Percentiles rank a stretch among this genome's conserved stretches.
These are phyloP conservation scores for Anagyrus pseudococci DNA, from an alignment of 2,888 invertebrate genomes.

Conservation along the genomic window DNA sequence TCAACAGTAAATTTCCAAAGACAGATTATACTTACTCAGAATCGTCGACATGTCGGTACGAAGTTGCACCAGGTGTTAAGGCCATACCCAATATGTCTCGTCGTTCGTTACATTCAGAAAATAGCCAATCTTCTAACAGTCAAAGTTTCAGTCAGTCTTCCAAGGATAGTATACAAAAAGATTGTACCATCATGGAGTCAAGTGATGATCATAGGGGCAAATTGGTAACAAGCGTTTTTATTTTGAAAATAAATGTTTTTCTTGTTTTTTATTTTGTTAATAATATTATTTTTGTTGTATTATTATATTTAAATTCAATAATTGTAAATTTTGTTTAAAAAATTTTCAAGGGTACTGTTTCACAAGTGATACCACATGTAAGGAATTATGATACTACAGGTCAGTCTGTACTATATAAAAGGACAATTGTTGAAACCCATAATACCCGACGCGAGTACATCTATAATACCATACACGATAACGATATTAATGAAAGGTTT, in stretches of 20 bases:
- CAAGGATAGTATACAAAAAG: slow-evolving; percentile 26
- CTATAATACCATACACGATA: slow-evolving; percentile 39
- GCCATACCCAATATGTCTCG: slow-evolving; percentile 92
- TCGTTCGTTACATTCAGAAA: slow-evolving; percentile 64
- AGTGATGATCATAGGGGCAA: slow-evolving; percentile 14
- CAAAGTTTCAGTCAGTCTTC: slow-evolving; percentile 28
- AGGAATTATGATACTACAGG: slow-evolving; percentile 38
- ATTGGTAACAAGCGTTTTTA: slow-evolving; percentile 15
- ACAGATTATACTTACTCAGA: slow-evolving; percentile 91
- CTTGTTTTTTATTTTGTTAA: not conserved
- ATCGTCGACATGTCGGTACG: slow-evolving; percentile 81
- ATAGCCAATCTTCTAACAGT: slow-evolving; percentile 40
- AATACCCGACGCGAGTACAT: slow-evolving; percentile 46
- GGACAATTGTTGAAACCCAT: slow-evolving; percentile 48
- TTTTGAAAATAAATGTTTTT: not conserved
- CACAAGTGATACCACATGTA: slow-evolving; percentile 40
- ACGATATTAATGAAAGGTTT: slow-evolving; percentile 36
- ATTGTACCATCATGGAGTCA: slow-evolving; percentile 17
- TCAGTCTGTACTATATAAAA: slow-evolving; percentile 45
- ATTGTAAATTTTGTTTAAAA: slow-evolving; percentile 11
- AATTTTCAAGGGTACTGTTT: slow-evolving; percentile 41
- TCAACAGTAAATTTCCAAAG: slow-evolving; percentile 81
- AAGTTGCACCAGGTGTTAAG: slow-evolving; percentile 79
- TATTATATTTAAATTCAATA: not conserved
- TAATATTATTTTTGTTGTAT: not conserved